Conservation (phyloP, 2,113 vertebrate genomes). For the Anthoscopus minutus region DNA sequence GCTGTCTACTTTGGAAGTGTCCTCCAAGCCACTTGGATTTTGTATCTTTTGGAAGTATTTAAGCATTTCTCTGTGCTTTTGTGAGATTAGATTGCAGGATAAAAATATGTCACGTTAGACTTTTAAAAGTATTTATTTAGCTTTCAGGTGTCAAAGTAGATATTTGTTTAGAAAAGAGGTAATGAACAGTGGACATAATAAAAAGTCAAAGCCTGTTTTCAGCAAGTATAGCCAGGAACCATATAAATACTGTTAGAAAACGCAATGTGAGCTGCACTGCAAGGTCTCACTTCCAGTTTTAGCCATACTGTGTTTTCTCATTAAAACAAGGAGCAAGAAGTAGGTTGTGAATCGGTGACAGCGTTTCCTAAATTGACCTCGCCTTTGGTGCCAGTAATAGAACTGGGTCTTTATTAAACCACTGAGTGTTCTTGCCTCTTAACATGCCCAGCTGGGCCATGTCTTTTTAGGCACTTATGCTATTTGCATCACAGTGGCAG, state of each 20-base stretch:
- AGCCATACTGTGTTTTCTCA: background rate
- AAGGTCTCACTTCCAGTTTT: background rate
- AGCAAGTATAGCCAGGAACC: background rate
- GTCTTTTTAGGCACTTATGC: background rate
- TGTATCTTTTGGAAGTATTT: background rate
- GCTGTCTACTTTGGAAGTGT: background rate
- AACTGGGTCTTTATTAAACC: background rate
- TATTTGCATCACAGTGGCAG: background rate
- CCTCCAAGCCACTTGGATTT: background rate
- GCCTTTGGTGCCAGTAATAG: background rate
- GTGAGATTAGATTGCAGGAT: background rate
- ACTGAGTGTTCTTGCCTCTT: background rate
- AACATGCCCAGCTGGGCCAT: background rate
- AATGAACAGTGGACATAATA: background rate
- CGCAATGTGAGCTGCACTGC: background rate
- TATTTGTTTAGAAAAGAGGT: background rate
- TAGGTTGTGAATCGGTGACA: background rate
- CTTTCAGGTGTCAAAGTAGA: background rate
- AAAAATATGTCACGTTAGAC: background rate
- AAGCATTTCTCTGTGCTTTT: background rate
- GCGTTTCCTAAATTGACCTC: background rate
- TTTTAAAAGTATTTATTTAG: background rate
- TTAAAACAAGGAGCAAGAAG: background rate
- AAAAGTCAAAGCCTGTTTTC: background rate
- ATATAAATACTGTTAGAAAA: background rate